Base-by-base conservation (phyloP, 2,888 invertebrate species). In the Osedax fenrisi region DNA sequence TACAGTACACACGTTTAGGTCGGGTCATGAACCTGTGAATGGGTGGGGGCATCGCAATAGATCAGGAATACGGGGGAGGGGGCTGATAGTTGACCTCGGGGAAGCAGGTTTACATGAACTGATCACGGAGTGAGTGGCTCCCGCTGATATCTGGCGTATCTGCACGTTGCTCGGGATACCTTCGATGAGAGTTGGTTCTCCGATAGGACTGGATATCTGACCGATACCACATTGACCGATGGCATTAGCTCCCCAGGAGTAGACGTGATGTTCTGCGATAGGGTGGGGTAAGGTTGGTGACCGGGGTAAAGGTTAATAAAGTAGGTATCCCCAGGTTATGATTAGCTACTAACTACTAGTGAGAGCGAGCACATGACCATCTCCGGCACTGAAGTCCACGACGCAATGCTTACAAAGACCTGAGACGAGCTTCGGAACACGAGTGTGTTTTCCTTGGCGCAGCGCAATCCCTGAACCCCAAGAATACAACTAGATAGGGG, bases 221-320 rank as follows among this genome's bases (percentile, higher is more conserved):
- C 89, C 88, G 78, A 87, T 87, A 0, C 89, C 89, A 82, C 89
- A 89, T 81, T 89, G 88, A 0, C 89, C 89, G 87, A 88, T 88
- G 0, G 87, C 86, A 81, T 89, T 89, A 78, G 87, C 87, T n/a
- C 89, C 88, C 88, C 88, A 88, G 0, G 88, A 87, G 81, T 86
- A 88, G 25, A 85, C 84, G 76, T 83, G 81, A 78, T 82, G 82
- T 26, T 84, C 84, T 84, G 79, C 56, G 76, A 17, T 41, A 17
- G 41, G 41, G 41, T 41, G 41, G 41, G 41, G 41, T 41, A 41
- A 17, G 17, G 41, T 17, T 41, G 5, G 41, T 41, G 41, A 21
- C 10, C 64, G 3, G 23, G 21, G 23, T n/a, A n/a, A n/a, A n/a
- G n/a, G n/a, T n/a, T n/a, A n/a, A n/a, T n/a, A n/a, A n/a, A n/a